These are phyloP conservation scores for Ifrita kowaldi DNA, from an alignment of 2,113 vertebrate genomes.

Conservation along the genomic window DNA sequence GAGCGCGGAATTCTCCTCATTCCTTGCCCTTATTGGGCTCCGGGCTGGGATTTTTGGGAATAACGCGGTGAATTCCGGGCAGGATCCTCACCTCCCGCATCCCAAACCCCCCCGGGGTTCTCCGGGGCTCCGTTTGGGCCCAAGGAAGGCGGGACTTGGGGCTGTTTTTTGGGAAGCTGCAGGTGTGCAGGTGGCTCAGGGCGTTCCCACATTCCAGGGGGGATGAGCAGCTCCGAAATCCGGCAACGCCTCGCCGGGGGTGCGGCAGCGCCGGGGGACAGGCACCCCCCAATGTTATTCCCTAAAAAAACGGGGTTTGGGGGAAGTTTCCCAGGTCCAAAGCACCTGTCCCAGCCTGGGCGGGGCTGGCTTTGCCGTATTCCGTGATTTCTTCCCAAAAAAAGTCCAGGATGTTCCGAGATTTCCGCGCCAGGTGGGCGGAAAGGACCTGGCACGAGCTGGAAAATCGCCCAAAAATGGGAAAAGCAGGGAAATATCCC, in stretches of 20 bases:
- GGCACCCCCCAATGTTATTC: not conserved
- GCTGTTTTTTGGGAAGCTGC: not conserved
- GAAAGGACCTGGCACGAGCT: not conserved
- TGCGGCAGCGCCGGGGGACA: not conserved
- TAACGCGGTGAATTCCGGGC: not conserved
- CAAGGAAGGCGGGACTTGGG: not conserved
- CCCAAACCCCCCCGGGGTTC: too few relatives aligned
- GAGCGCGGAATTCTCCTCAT: slow-evolving; percentile 70
- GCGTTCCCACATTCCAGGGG: not conserved
- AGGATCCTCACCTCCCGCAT: not conserved
- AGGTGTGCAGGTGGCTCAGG: not conserved
- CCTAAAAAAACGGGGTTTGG: accelerated
- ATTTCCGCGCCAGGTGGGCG: accelerated
- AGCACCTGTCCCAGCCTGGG: accelerated
- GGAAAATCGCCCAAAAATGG: not conserved
- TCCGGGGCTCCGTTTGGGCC: not conserved
- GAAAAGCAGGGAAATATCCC: accelerated
- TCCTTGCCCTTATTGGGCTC: slow-evolving; percentile 74
- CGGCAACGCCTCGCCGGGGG: not conserved
- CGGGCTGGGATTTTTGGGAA: not conserved
- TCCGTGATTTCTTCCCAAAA: accelerated
- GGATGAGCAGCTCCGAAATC: not conserved
- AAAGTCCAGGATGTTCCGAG: accelerated
- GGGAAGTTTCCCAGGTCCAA: accelerated
- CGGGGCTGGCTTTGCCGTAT: accelerated